Conservation (phyloP, 2,888 invertebrate genomes). For the Pollenia labialis region DNA sequence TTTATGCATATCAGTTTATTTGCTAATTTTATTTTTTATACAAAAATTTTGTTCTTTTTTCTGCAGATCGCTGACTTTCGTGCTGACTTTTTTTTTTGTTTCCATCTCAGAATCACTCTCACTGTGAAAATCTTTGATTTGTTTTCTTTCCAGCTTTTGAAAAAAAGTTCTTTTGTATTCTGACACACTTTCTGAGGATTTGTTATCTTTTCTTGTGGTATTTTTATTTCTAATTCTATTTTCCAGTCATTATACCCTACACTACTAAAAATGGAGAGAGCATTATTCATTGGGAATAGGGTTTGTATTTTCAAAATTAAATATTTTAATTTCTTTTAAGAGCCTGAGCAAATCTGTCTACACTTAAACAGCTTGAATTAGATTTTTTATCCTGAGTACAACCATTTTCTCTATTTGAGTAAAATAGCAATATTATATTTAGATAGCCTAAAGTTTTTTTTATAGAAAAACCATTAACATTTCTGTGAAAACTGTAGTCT, state of each 20-base stretch:
- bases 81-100: neutral
- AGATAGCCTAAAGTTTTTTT: too few relatives aligned
- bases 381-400: too few relatives aligned
- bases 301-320: neutral
- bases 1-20: conserved; percentile 60
- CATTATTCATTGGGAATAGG: neutral
- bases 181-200: conserved; percentile 70
- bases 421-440: too few relatives aligned
- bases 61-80: conserved; percentile 1
- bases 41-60: conserved; percentile 24
- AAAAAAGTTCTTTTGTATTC: conserved; percentile 60
- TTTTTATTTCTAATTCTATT: conserved; percentile 33
- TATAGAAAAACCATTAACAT: too few relatives aligned
- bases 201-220: conserved; percentile 57
- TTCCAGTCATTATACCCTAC: conserved; percentile 19
- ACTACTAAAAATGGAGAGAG: neutral
- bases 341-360: too few relatives aligned
- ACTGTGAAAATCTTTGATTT: conserved; percentile 47
- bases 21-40: conserved; percentile 32
- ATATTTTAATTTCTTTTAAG: too few relatives aligned
- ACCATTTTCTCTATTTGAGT: too few relatives aligned
- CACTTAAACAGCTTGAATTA: too few relatives aligned
- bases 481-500: too few relatives aligned
- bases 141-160: conserved; percentile 35
- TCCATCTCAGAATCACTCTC: conserved; percentile 61